Evolutionary conservation across 2,888 invertebrate species (phyloP).

Genomic region (Drosophila quasianomalipes): DNA sequence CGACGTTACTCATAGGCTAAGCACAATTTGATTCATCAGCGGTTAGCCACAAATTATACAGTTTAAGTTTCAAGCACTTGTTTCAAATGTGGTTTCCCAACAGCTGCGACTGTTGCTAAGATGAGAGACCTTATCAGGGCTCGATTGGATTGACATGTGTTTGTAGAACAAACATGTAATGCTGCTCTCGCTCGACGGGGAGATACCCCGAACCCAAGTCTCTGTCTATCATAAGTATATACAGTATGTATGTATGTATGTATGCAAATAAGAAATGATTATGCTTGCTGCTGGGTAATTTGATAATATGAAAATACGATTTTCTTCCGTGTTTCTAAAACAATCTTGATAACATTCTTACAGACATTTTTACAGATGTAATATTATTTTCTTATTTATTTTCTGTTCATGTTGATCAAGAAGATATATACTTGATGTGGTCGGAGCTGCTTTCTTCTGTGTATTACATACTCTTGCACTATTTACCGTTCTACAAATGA

Average conservation of each 20-base stretch:
- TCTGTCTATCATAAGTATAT: not conserved
- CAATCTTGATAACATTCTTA: not conserved
- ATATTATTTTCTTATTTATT: not conserved
- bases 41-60: not conserved
- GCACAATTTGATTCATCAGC: conserved; percentile 20
- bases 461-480: not conserved
- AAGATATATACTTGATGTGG: not conserved
- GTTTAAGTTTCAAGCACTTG: not conserved
- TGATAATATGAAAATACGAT: not conserved
- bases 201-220: not conserved
- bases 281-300: not conserved
- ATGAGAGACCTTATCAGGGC: conserved; percentile 11
- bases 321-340: not conserved
- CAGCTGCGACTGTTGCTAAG: conserved; percentile 23
- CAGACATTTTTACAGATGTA: not conserved
- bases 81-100: conserved; percentile 6
- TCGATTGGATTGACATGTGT: not conserved
- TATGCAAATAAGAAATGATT: not conserved
- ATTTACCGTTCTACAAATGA: not conserved
- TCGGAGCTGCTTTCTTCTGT: not conserved
- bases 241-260: not conserved
- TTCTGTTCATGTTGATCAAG: not conserved
- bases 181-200: not conserved
- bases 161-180: not conserved
- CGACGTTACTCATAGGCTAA: conserved; percentile 15